Evolutionary conservation across 2,113 vertebrate genomes (phyloP), one percentile per base, ranked within the genome.

Genomic region (Salvator merianae): DNA sequence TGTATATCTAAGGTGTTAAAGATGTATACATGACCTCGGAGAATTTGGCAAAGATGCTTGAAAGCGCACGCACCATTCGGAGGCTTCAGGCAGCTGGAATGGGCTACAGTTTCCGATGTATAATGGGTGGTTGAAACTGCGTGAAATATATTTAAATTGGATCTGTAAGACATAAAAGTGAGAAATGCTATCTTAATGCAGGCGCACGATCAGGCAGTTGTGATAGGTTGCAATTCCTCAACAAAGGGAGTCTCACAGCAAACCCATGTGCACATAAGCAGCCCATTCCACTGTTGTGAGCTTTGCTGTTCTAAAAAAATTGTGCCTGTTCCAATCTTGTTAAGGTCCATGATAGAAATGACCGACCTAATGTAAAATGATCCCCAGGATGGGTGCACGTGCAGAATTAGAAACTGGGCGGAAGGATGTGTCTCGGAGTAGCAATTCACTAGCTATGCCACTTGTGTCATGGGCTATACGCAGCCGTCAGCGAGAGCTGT

Each of bases 381-480:
- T 7, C 55, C 40, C 24, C n/a, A 30, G 16, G 14, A 24, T 3
- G 43, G 34, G 76, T 55, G 70, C 36, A 28, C 28, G 28, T 50
- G 43, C 69, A 28, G 38, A 71, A 40, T 14, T 34, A 70, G 79
- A 53, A 55, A 50, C 8, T 20, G 47, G 59, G 40, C 14, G 22
- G 81, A 73, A 32, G 59, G 43, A 24, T 18, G 40, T 7, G 14
- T 53, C 40, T 72, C 40, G 72, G 40, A 53, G 76, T 40, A 83
- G 76, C 28, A 79, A 40, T 78, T 79, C 81, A 83, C 76, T 40
- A 7, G 38, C 43, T 68, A 59, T 68, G 81, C 81, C 62, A 73
- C 59, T 87, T 83, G 68, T 69, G 69, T 87, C 86, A 74, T 3
- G 70, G 62, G n/a, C 59, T 66, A 79, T 74, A n/a, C 14, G 4